Evolutionary conservation across 2,888 invertebrate species (phyloP).

Genomic region (Watsonalla binaria): DNA sequence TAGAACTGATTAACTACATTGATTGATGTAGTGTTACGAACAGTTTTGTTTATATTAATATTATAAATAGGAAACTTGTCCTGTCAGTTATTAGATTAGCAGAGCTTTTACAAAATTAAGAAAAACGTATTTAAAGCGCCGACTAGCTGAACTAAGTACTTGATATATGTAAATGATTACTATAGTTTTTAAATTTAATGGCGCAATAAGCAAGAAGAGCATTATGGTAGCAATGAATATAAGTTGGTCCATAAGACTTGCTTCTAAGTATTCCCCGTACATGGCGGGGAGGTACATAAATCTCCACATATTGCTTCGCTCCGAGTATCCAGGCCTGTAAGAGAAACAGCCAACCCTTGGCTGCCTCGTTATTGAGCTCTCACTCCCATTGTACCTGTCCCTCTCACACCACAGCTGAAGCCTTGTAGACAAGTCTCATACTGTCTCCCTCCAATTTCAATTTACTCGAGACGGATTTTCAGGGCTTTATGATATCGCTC

Average conservation of each 20-base stretch:
- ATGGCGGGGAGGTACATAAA: constrained; percentile 64
- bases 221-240: constrained; percentile 51
- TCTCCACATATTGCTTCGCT: constrained; percentile 72
- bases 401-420: constrained; percentile 34
- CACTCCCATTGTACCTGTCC: constrained; percentile 58
- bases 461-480: constrained; percentile 78
- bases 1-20: neutral
- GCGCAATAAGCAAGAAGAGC: constrained; percentile 15
- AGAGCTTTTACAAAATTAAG: neutral
- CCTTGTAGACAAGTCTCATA: constrained; percentile 23
- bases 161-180: too few relatives aligned
- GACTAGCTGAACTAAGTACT: too few relatives aligned
- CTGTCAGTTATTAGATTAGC: neutral
- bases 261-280: constrained; percentile 55
- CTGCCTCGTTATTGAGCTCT: constrained; percentile 79
- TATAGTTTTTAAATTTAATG: constrained; percentile 17
- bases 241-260: constrained; percentile 57
- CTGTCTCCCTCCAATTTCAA: constrained; percentile 75
- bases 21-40: neutral
- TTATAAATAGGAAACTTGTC: neutral
- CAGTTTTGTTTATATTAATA: neutral
- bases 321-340: constrained; percentile 60
- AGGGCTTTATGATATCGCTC: constrained; percentile 67
- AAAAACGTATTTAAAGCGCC: too few relatives aligned
- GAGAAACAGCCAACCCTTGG: constrained; percentile 79